Evolutionary conservation across 2,888 invertebrate species (phyloP), one percentile per base, ranked within the genome.

Genomic region (Eurytoma adleriae): DNA sequence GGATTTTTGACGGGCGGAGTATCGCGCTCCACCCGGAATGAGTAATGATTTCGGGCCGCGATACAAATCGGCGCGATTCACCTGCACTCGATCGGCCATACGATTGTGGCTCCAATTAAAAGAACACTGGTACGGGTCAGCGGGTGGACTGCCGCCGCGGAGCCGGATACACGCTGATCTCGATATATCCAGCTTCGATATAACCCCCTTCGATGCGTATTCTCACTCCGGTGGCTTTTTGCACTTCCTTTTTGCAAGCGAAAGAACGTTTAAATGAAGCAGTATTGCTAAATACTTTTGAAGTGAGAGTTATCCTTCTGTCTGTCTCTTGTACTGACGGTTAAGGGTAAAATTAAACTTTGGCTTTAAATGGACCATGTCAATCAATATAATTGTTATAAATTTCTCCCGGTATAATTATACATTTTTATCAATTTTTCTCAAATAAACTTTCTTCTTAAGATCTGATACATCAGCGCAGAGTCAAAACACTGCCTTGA

Each of bases 61-160:
- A 89, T 89, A 89, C 87, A 89, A 90, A 90, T 90, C 88, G 89
- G 85, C 84, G 85, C 86, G 86, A 89, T 89, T 89, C 89, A 89
- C 89, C 89, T 87, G 61, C 14, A 86, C 86, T 84, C 86, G 87
- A 88, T 89, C 86, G 87, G 70, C 84, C 84, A 87, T 87, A 89
- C 86, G 86, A 88, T 86, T 88, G 87, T 76, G 52, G 85, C 87
- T 86, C 89, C 90, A 90, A 90, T 90, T 89, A 89, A 89, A 89
- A 86, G 87, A 89, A 89, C 87, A 88, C 87, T 86, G 87, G 85
- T 86, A 86, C 84, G 82, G 88, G 85, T 88, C 89, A 89, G 89
- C 88, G 75, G 70, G 70, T 18, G 52, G 64, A 56, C 69, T 14
- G 50, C 50, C 62, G 62, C 86, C 87, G 87, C 85, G 86, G 86